Evolutionary conservation across 1,140 invertebrate species (phyloP).

Genomic region (Triops longicaudatus): DNA sequence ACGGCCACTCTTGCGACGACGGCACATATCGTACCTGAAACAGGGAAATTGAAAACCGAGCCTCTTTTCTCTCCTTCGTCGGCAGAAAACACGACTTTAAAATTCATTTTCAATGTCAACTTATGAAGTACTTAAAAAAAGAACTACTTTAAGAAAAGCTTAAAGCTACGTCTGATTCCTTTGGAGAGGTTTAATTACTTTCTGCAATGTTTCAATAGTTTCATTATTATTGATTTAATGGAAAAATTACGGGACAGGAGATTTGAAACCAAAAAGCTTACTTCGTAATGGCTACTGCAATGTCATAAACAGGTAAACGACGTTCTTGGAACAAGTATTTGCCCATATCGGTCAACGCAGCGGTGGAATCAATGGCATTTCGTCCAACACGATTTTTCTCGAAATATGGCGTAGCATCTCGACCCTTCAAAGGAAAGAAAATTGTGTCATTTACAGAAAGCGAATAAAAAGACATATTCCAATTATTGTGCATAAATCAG

Average conservation of each 20-base stretch:
- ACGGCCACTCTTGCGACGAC: constrained; percentile 83
- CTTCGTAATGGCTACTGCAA: constrained; percentile 92
- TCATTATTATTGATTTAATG: background rate
- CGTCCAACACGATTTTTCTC: constrained; percentile 84
- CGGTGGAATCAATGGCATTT: constrained; percentile 88
- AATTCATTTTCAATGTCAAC: no score
- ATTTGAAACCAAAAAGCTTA: constrained; percentile 47
- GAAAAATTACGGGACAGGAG: background rate
- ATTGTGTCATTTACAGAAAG: no score
- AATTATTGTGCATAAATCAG: no score
- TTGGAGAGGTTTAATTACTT: no score
- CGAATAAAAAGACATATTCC: no score
- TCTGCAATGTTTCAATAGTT: no score
- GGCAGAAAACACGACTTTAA: no score
- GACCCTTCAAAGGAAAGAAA: constrained; percentile 53
- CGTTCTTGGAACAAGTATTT: constrained; percentile 92
- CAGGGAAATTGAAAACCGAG: constrained; percentile 18
- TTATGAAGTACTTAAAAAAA: no score
- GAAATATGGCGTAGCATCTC: constrained; percentile 88
- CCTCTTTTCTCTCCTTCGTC: background rate
- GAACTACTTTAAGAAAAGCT: no score
- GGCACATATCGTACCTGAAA: constrained; percentile 91
- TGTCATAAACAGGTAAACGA: constrained; percentile 86
- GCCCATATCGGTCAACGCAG: constrained; percentile 89
- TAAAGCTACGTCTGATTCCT: no score